Base-by-base conservation (phyloP, 1,140 invertebrate genomes). In the Drosophila pallidifrons region DNA sequence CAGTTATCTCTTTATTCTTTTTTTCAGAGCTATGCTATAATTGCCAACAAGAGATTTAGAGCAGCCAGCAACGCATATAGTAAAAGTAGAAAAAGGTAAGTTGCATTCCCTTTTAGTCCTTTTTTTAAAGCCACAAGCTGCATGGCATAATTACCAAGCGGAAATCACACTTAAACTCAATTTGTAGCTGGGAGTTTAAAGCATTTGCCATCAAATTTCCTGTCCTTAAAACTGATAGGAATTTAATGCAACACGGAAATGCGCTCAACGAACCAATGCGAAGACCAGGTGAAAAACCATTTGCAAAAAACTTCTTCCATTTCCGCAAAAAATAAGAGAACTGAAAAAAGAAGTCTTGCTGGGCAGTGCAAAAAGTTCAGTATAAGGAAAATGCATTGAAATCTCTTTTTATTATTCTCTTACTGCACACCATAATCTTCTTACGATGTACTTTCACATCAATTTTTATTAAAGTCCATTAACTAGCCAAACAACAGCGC, bases 191-290 rank as follows among this genome's bases (percentile, higher is more conserved):
- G 10, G 74, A 51, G 58, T 61, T 89, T 77, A 85, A 80, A 81
- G 70, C 66, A 83, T 52, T 80, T 81, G 57, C 57, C 77, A 81
- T 78, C 74, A 80, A 77, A 88, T 88, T 89, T 89, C 83, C 83
- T 83, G 83, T 46, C 46, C 54, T 1, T 15, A 67, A 57, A 60
- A 58, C n/a, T 52, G 59, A 75, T 52, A 65, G 77, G 45, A 75
- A 71, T 89, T 88, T 89, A 88, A 88, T 79, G 77, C 75, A 79
- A 81, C 64, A 63, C 85, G 83, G 81, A 89, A 85, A 83, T 81
- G 74, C 71, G 75, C 77, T 64, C 77, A 83, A 71, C 77, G 77
- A 79, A 64, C 67, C 74, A 58, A 55, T 47, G 72, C 46, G 55
- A 80, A 41, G 61, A 59, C 51, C 66, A 59, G 25, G 58, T 61